Evolutionary conservation across 2,113 vertebrate genomes (phyloP).

Genomic region (Macroglossus sobrinus): DNA sequence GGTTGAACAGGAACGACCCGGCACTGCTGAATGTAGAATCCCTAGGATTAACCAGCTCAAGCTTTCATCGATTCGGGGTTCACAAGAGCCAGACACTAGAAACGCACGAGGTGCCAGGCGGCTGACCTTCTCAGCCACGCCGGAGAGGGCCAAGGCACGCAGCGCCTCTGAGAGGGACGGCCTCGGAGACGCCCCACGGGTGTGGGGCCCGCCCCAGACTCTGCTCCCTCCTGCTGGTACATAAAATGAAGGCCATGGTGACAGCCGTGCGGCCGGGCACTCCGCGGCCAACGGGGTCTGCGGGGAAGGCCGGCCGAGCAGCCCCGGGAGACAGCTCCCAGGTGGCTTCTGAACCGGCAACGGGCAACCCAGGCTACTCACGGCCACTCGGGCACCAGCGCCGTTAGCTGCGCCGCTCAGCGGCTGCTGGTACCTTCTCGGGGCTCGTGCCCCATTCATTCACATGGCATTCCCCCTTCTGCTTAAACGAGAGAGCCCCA

Average conservation of each 20-base stretch:
- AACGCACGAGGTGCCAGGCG: not conserved
- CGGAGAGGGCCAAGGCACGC: not conserved
- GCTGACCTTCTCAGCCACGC: fast-evolving
- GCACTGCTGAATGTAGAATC: not conserved
- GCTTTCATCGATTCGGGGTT: not conserved
- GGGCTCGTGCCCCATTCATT: not conserved
- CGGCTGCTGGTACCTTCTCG: conserved; percentile 48
- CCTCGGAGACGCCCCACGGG: not conserved
- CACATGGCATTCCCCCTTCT: conserved; percentile 29
- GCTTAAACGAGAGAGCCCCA: not conserved
- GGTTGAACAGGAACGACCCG: not conserved
- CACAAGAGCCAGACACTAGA: not conserved
- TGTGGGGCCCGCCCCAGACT: not conserved
- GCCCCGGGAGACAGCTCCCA: not conserved
- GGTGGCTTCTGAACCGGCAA: conserved; percentile 24
- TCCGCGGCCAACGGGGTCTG: not conserved
- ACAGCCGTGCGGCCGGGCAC: not conserved
- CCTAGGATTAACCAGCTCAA: not conserved
- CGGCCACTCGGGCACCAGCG: conserved; percentile 30
- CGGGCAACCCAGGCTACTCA: not conserved
- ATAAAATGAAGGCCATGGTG: not conserved
- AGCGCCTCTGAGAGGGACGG: not conserved
- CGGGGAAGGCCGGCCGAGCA: not conserved
- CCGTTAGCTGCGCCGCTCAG: not conserved
- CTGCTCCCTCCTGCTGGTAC: not conserved